Evolutionary conservation across 2,113 vertebrate genomes (phyloP).

Genomic region (Daboia siamensis): DNA sequence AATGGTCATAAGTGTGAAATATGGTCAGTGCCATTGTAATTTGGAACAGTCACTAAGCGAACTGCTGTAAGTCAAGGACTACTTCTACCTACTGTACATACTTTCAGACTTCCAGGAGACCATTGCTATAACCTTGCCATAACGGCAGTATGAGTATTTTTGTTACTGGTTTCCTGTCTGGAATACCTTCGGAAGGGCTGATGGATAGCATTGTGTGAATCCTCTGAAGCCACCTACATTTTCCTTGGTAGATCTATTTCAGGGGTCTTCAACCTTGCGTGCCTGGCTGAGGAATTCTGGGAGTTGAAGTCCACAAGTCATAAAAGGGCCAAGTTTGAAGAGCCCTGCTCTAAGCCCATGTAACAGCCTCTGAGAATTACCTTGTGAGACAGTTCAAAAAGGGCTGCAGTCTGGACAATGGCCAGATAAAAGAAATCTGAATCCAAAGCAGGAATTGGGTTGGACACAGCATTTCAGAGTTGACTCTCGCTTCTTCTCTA

Average conservation of each 20-base stretch:
- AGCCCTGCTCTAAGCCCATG: not conserved
- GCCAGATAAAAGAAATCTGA: not conserved
- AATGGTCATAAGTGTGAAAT: no score
- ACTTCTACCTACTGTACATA: no score
- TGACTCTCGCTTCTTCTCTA: not conserved
- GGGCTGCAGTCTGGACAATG: not conserved
- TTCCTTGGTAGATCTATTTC: not conserved
- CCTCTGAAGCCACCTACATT: not conserved
- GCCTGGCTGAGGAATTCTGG: no score
- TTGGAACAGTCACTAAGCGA: no score
- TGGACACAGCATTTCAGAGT: not conserved
- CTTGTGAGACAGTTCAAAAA: not conserved
- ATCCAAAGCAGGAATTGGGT: not conserved
- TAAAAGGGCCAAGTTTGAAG: no score
- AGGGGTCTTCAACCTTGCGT: no score
- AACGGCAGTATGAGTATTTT: not conserved
- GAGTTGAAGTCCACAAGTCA: no score
- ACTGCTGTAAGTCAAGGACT: no score
- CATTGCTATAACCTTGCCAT: not conserved
- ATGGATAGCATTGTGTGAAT: not conserved
- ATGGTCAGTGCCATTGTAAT: no score
- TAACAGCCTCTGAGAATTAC: not conserved
- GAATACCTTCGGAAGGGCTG: not conserved
- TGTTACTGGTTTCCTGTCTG: not conserved
- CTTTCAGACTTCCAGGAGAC: not conserved